Evolutionary conservation across 1,140 invertebrate genomes (phyloP).

Genomic region (Camponotus vicinus): DNA sequence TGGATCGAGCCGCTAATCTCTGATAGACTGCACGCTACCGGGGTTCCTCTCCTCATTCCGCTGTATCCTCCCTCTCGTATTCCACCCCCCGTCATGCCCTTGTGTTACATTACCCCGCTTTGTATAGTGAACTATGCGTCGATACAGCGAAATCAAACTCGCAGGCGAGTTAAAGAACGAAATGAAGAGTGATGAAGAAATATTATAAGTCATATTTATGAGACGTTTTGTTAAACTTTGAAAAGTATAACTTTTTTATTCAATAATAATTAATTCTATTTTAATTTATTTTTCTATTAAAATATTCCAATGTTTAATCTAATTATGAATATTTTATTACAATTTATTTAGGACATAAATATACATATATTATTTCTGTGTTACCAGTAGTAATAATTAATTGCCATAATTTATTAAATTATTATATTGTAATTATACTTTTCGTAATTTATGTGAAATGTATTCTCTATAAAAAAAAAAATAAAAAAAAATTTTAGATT

Average conservation of each 20-base stretch:
- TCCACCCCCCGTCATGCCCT: conserved; percentile 25
- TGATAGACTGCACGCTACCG: conserved; percentile 78
- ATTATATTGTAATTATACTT: conserved; percentile 17
- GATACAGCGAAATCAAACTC: conserved; percentile 44
- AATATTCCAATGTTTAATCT: not conserved
- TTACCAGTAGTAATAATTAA: not conserved
- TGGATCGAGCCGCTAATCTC: conserved; percentile 81
- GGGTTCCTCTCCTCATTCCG: conserved; percentile 46
- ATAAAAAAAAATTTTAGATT: not conserved
- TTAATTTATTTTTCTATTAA: not conserved
- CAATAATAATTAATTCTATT: not conserved
- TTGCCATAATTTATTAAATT: not conserved
- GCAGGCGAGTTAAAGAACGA: not conserved
- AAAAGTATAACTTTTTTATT: not conserved
- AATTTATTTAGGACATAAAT: not conserved
- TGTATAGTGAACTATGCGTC: conserved; percentile 45
- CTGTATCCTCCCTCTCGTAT: conserved; percentile 53
- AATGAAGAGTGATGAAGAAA: not conserved
- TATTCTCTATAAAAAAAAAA: not conserved
- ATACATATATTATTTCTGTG: not conserved
- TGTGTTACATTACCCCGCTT: conserved; percentile 46
- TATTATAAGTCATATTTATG: not conserved
- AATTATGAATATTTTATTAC: not conserved
- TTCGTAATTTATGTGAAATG: not conserved
- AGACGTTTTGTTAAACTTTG: not conserved